These are phyloP conservation scores for Siphlonurus alternatus DNA, from an alignment of 2,888 invertebrate genomes.

Conservation along the genomic window DNA sequence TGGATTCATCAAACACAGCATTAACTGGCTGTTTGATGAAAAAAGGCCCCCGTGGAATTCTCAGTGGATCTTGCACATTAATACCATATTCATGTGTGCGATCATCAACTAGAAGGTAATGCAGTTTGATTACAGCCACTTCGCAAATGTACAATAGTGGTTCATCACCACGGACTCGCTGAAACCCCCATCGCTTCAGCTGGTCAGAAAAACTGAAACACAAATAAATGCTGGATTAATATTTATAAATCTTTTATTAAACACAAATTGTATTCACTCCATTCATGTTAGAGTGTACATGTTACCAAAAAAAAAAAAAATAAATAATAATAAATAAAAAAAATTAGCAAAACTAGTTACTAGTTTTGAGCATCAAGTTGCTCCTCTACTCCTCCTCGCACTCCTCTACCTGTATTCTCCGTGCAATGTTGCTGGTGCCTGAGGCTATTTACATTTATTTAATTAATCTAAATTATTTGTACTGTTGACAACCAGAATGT, in stretches of 20 bases:
- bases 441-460: too few relatives aligned
- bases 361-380: too few relatives aligned
- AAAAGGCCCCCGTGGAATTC: constrained; percentile 74
- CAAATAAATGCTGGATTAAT: too few relatives aligned
- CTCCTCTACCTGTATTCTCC: too few relatives aligned
- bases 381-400: too few relatives aligned
- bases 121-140: constrained; percentile 54
- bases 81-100: constrained; percentile 74
- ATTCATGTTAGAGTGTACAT: too few relatives aligned
- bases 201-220: constrained; percentile 34
- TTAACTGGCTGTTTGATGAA: constrained; percentile 73
- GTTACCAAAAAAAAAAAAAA: too few relatives aligned
- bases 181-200: constrained; percentile 68
- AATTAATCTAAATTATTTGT: too few relatives aligned
- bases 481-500: too few relatives aligned
- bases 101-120: constrained; percentile 52
- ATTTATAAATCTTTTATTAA: too few relatives aligned
- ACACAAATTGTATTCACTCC: too few relatives aligned
- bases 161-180: constrained; percentile 61
- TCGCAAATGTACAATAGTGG: constrained; percentile 74
- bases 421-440: too few relatives aligned
- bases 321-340: background rate
- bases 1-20: constrained; percentile 66
- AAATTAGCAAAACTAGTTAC: background rate
- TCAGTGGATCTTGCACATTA: constrained; percentile 59